phyloP scores from a whole-genome alignment of 2,113 vertebrate genomes.

The Lasiurus cinereus region DNA sequence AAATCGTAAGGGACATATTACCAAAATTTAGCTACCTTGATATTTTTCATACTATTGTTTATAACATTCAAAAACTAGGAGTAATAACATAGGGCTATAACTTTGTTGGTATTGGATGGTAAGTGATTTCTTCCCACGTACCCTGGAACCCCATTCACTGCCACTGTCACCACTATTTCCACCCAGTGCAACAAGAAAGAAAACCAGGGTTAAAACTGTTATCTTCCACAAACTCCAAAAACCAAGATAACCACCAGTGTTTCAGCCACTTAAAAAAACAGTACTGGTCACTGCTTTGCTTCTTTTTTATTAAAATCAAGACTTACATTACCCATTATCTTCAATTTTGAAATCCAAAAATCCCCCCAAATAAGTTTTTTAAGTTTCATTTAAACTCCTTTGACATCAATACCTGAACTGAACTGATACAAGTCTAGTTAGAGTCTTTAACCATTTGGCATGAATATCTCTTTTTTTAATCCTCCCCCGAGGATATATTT shows the following conservation, averaged over 20 bases:
- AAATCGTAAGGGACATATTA: not conserved
- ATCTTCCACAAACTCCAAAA: not conserved
- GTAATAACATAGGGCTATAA: not conserved
- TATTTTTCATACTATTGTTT: not conserved
- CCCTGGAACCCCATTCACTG: not conserved
- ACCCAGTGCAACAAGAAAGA: not conserved
- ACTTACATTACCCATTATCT: not conserved
- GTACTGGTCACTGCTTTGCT: not conserved
- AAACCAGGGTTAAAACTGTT: not conserved
- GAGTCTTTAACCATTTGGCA: conserved; percentile 11
- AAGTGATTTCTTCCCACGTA: not conserved
- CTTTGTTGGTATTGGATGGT: not conserved
- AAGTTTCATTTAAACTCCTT: not conserved
- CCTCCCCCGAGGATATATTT: not conserved
- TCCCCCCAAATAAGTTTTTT: not conserved
- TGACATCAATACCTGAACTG: conserved; percentile 20
- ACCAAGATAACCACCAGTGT: not conserved
- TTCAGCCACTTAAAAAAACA: not conserved
- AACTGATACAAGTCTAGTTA: not conserved
- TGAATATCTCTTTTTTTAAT: not conserved
- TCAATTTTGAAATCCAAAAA: conserved; percentile 39
- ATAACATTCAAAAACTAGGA: not conserved
- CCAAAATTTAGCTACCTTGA: not conserved
- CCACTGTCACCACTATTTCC: not conserved
- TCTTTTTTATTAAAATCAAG: conserved; percentile 36